Base-by-base conservation (phyloP, 2,113 vertebrate species). In the Parotia lawesii region DNA sequence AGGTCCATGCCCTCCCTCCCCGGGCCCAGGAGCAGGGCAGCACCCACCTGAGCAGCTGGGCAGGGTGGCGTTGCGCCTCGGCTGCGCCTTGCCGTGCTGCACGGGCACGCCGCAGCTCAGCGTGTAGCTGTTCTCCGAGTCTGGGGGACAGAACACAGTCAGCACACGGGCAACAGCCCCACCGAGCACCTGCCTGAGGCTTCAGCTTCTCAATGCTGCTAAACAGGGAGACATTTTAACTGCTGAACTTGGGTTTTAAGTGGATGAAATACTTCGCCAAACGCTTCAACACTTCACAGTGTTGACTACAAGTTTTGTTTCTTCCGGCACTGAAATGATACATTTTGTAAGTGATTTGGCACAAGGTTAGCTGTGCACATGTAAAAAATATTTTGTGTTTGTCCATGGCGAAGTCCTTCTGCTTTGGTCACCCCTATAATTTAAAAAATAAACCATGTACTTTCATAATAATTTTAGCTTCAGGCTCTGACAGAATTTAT, bases 61-160 rank as follows among this genome's bases (percentile, higher is more conserved):
- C 50, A 98, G 42, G 4, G 98, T 99, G 18, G 80, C 14, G 4
- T 99, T 99, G 91, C 94, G 98, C 77, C 98, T 98, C 77, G 97
- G 98, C 9, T 87, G 97, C 1, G 81, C 91, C 97, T 98, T 99
- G 94, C 97, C 97, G 47, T 98, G 96, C 72, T 98, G 98, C n/a
- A 98, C 77, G 0, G 98, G 98, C 18, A 99, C 61, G 0, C 99
- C 99, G 2, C 99, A 99, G 97, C 98, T 99, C 91, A 99, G 97
- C 0, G 98, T 97, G 95, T 99, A 99, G 96, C 98, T 99, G 97
- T 98, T 99, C 89, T 99, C 99, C 0, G 98, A 98, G 94, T 99
- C 99, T 99, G 97, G 14, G 54, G 90, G 72, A 82, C 75, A 81
- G 64, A 88, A 58, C 1, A 87, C 20, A 47, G 57, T 94, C 90